Base-by-base conservation (phyloP, 2,113 vertebrate species). In the Salvator merianae region DNA sequence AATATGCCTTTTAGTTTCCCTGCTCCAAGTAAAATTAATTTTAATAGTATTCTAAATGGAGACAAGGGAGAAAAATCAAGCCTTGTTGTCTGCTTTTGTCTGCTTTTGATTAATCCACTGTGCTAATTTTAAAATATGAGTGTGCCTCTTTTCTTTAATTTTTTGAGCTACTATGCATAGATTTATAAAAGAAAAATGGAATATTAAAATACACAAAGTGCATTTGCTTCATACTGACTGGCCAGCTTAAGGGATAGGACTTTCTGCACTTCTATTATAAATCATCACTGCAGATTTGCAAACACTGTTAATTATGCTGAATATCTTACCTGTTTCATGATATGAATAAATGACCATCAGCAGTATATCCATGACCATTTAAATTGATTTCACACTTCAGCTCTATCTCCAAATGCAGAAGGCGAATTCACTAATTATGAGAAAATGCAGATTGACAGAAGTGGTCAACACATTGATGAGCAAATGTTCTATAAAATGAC, bases 291-390 rank as follows among this genome's bases (percentile, higher is more conserved):
- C 36, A 43, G 30, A 32, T 59, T 36, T 62, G 36, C 38, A 81
- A 59, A 86, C 59, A 66, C 47, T 69, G 71, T 76, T 81, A 69
- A 76, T 76, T 63, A 81, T 34, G 22, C 84, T 68, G 47, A 40
- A 40, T 69, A 28, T 76, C 79, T 86, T 82, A 70, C 79, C 73
- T 86, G 79, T 82, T 82, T 63, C 74, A 77, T 77, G 73, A 77
- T 50, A 63, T 82, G 73, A 76, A 82, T 86, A 82, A 86, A 86
- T 86, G 79, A 77, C 53, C 66, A 63, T 71, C 68, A 82, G 75
- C 73, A 77, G 40, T 70, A 77, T 22, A n/a, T 82, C 53, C 55
- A 65, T 71, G 66, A 40, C 85, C 74, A 86, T 82, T 53, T 77
- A 77, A 84, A 86, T 77, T 34, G 65, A 86, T 82, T 82, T 77